A percentile compares a stretch with the other conserved stretches of the same genome.
Conservation (phyloP, 2,113 vertebrate genomes). For the Rynchops niger region DNA sequence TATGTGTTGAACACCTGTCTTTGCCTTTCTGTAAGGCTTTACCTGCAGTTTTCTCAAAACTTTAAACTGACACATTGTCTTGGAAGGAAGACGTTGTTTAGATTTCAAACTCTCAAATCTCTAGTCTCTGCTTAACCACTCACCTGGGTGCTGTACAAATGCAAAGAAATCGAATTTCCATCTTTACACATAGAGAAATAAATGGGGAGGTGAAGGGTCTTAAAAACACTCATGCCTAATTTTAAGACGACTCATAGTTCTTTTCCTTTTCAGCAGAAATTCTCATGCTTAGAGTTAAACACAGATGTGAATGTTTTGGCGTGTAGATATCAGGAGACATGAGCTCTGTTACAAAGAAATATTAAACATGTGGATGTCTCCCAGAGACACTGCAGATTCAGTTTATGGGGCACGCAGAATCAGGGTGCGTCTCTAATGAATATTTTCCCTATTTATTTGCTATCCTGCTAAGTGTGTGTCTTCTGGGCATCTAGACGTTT, state of each 20-base stretch:
- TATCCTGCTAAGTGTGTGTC: background rate
- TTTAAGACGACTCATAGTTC: background rate
- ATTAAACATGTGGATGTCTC: accelerated
- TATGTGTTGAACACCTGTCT: background rate
- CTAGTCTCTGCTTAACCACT: background rate
- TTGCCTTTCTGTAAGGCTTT: background rate
- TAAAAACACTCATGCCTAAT: background rate
- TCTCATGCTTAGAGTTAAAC: background rate
- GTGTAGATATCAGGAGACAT: background rate
- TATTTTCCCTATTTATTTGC: background rate
- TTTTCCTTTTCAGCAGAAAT: background rate
- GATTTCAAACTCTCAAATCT: background rate
- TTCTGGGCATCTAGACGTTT: background rate
- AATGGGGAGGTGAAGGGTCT: background rate
- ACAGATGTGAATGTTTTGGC: background rate
- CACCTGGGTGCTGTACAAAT: background rate
- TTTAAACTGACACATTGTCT: background rate
- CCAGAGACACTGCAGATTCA: background rate
- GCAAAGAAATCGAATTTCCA: background rate
- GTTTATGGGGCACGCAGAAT: accelerated
- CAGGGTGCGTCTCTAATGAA: background rate
- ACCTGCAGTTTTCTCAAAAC: background rate
- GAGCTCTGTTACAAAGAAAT: background rate
- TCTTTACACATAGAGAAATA: background rate
- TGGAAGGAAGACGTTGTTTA: background rate